Conservation (phyloP, 1,140 invertebrate genomes). For the Drosophila pruinosa region DNA sequence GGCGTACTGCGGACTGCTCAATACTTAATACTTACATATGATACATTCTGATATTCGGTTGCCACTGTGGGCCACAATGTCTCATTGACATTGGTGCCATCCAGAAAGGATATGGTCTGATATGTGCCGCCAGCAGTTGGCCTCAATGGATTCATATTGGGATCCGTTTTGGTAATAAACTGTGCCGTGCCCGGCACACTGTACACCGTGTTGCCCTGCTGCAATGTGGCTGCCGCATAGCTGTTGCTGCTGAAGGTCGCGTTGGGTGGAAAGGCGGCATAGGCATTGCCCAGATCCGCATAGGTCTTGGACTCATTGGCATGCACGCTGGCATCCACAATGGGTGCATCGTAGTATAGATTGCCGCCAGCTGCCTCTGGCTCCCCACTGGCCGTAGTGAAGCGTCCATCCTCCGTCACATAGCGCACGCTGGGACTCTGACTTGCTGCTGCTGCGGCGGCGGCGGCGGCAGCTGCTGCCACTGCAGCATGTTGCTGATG, state of each 20-base stretch:
- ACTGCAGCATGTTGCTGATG: constrained; percentile 26
- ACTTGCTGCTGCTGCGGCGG: constrained; percentile 32
- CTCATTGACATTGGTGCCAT: constrained; percentile 27
- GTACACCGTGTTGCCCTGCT: constrained; percentile 67
- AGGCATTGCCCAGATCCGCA: constrained; percentile 73
- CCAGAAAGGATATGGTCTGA: constrained; percentile 55
- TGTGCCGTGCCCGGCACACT: constrained; percentile 55
- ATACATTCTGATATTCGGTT: constrained; percentile 56
- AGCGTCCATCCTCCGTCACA: constrained; percentile 65
- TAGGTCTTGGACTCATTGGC: constrained; percentile 76
- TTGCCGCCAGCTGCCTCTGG: constrained; percentile 38
- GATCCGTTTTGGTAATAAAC: constrained; percentile 69
- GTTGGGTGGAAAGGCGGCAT: constrained; percentile 53
- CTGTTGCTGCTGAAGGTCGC: constrained; percentile 58
- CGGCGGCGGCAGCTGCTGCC: constrained; percentile 27
- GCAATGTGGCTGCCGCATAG: constrained; percentile 57
- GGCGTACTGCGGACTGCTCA: neutral
- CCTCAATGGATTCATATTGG: constrained; percentile 58
- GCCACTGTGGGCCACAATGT: constrained; percentile 51
- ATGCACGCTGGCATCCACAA: constrained; percentile 57
- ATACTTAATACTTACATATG: constrained; percentile 77
- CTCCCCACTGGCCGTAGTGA: constrained; percentile 33
- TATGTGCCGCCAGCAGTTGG: constrained; percentile 49
- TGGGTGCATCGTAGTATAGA: constrained; percentile 64
- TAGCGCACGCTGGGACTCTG: constrained; percentile 50